Evolutionary conservation across 2,888 invertebrate genomes (phyloP).

Genomic region (Euspilapteryx auroguttella): DNA sequence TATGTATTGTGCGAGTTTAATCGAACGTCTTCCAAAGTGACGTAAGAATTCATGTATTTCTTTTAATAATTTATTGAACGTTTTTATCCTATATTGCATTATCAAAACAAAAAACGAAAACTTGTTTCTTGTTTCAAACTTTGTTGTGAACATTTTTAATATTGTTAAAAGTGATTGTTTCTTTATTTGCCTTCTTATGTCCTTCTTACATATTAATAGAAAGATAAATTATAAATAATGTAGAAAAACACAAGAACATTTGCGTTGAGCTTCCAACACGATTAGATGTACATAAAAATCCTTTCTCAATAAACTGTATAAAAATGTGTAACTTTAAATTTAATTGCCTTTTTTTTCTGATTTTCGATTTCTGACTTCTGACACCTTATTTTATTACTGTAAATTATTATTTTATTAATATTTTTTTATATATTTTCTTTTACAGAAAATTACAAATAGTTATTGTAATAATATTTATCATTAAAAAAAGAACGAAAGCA

Average conservation of each 20-base stretch:
- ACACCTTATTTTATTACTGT: not conserved
- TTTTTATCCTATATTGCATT: too few relatives aligned
- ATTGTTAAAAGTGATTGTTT: too few relatives aligned
- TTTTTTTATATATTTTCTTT: too few relatives aligned
- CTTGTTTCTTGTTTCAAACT: too few relatives aligned
- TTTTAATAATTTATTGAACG: constrained; percentile 11
- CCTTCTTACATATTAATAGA: too few relatives aligned
- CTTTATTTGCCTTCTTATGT: too few relatives aligned
- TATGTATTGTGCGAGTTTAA: constrained; percentile 30
- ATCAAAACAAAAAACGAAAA: too few relatives aligned
- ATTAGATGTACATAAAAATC: constrained; percentile 59
- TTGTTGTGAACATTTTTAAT: too few relatives aligned
- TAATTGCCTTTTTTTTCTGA: not conserved
- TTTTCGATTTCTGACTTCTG: not conserved
- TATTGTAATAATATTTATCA: too few relatives aligned
- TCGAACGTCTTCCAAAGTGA: constrained; percentile 60
- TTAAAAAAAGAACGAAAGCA: constrained; percentile 5
- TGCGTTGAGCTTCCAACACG: constrained; percentile 64
- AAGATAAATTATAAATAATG: too few relatives aligned
- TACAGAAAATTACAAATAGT: too few relatives aligned
- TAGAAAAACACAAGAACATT: constrained; percentile 52
- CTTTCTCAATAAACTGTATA: constrained; percentile 9
- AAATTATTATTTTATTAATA: not conserved
- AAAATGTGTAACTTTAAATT: not conserved
- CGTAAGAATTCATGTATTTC: constrained; percentile 26